phyloP scores from a whole-genome alignment of 2,888 invertebrate species.

The Dicyrtomina minuta region DNA sequence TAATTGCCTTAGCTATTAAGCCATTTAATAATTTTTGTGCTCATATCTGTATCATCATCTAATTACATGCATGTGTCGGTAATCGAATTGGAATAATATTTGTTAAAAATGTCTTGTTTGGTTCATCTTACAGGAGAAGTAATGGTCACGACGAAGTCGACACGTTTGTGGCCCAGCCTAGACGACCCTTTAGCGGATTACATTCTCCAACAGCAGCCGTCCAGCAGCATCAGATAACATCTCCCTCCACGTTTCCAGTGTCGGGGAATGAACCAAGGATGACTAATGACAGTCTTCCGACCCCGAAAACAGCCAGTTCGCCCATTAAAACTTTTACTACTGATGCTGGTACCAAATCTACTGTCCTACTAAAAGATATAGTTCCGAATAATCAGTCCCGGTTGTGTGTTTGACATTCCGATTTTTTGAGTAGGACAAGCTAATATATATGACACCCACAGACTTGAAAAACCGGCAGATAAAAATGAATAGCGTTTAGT shows the following conservation, averaged over 20 bases:
- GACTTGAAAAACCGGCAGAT: constrained; percentile 13
- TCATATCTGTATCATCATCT: too few relatives aligned
- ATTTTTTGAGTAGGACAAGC: constrained; percentile 18
- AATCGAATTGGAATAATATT: too few relatives aligned
- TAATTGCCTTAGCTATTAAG: too few relatives aligned
- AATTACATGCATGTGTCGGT: too few relatives aligned
- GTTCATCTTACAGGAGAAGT: constrained; percentile 1
- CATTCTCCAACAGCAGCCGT: constrained; percentile 8
- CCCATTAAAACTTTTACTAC: too few relatives aligned
- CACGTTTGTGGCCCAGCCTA: constrained; percentile 7
- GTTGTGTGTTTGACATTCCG: constrained; percentile 41
- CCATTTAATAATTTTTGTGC: too few relatives aligned
- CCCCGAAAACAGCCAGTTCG: constrained; percentile 13
- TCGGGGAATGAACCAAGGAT: too few relatives aligned
- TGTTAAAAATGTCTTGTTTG: too few relatives aligned
- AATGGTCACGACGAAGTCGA: constrained; percentile 27
- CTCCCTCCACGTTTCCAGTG: background rate
- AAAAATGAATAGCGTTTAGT: constrained; percentile 8
- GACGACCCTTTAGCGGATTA: constrained; percentile 31
- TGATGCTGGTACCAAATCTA: constrained; percentile 6
- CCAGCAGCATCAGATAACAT: background rate
- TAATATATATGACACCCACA: constrained; percentile 1
- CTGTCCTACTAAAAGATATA: constrained; percentile 20
- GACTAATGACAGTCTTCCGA: background rate
- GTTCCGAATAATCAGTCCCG: constrained; percentile 28